These are phyloP conservation scores for Psittacula cyanocephala DNA, from an alignment of 2,113 vertebrate species.

Conservation along the genomic window DNA sequence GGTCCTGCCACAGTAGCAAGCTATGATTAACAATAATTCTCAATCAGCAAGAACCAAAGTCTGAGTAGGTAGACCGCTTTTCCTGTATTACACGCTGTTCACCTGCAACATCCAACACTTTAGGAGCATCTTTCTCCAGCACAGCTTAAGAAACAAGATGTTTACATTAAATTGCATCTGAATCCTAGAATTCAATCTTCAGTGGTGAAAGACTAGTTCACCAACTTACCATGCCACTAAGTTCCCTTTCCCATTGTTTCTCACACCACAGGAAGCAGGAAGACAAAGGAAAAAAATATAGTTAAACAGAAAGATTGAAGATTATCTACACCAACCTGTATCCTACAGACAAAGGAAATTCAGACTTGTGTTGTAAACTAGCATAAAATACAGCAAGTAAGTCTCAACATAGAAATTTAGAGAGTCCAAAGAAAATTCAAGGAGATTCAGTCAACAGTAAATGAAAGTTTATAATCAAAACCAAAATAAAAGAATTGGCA, in stretches of 20 bases:
- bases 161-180: background rate
- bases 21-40: background rate
- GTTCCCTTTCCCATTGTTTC: constrained; percentile 71
- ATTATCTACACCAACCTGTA: background rate
- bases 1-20: background rate
- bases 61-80: background rate
- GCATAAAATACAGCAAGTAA: background rate
- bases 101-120: background rate
- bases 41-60: background rate
- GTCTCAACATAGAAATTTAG: background rate
- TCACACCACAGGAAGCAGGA: constrained; percentile 71
- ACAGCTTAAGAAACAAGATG: background rate
- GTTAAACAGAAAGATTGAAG: constrained; percentile 23
- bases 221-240: constrained; percentile 71
- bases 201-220: constrained; percentile 40
- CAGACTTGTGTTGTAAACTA: background rate
- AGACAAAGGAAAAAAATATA: constrained; percentile 65
- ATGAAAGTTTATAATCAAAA: background rate
- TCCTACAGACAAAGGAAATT: background rate
- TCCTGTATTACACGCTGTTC: background rate
- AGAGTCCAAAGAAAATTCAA: background rate
- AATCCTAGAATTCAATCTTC: background rate
- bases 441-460: background rate
- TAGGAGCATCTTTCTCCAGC: background rate
- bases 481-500: background rate